Percentiles rank a stretch among this genome's conserved stretches.
phyloP scores from a whole-genome alignment of 2,888 invertebrate species.

The Coenonympha arcania region DNA sequence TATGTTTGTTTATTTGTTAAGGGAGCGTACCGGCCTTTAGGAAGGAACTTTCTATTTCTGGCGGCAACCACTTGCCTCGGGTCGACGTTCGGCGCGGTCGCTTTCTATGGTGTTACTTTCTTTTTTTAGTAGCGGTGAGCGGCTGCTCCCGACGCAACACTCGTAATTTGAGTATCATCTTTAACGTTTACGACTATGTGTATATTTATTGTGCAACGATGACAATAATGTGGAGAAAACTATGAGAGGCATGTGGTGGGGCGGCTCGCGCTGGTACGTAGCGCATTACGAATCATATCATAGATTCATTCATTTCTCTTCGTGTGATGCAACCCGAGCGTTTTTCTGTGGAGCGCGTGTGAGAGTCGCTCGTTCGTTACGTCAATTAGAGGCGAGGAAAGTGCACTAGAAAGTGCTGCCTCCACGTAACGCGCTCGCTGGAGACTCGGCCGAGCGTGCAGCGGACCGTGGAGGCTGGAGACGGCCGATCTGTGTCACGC shows the following conservation, averaged over 20 bases:
- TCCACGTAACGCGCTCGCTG: conserved; percentile 51
- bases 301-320: conserved; percentile 68
- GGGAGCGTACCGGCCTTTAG: conserved; percentile 60
- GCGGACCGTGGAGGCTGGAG: neutral
- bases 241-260: conserved; percentile 10
- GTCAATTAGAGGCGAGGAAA: conserved; percentile 71
- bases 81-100: conserved; percentile 64
- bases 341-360: conserved; percentile 64
- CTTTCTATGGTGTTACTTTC: conserved; percentile 71
- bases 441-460: conserved; percentile 32
- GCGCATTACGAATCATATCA: conserved; percentile 49
- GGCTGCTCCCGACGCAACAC: conserved; percentile 40
- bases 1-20: conserved; percentile 69
- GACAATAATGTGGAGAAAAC: conserved; percentile 10
- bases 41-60: conserved; percentile 72
- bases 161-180: conserved; percentile 37
- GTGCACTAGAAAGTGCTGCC: conserved; percentile 65
- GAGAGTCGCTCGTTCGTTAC: conserved; percentile 69
- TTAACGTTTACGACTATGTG: conserved; percentile 23
- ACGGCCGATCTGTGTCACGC: conserved; percentile 55
- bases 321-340: conserved; percentile 66
- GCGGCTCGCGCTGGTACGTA: neutral
- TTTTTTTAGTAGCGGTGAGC: conserved; percentile 56
- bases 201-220: conserved; percentile 4
- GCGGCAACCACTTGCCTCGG: conserved; percentile 56